Base-by-base conservation (phyloP, 64 coral and sea anemone genomes). In the Montipora foliosa region DNA sequence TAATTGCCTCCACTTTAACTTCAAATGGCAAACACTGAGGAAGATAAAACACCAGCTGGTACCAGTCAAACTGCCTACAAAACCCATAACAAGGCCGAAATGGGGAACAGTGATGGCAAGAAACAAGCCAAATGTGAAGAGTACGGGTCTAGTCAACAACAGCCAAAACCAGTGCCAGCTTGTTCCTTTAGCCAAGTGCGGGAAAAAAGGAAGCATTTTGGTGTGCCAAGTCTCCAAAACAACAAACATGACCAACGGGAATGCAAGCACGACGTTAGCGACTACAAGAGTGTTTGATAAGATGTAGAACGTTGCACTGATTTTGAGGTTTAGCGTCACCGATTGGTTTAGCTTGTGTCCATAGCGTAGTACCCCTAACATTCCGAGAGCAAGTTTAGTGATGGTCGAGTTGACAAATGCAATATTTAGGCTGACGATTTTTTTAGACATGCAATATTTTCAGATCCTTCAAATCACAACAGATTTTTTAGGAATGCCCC, bases 41-140 rank as follows among this genome's bases (percentile, higher is more conserved):
- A 83, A 83, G 44, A 83, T 83, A 58, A 97, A 97, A 62, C 88
- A 97, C 66, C 94, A 47, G 77, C 95, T 94, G 22, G 82, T 97
- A 5, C 95, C 95, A 53, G 95, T 97, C 49, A 97, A 88, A 57
- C 92, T 97, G 16, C 95, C 95, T 11, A 97, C 62, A 1, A 97
- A 80, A 19, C 95, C 92, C 95, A 97, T 94, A 6, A 97, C 78
- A n/a, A 97, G 74, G 70, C 90, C 95, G 89, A 97, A 97, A 89
- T 97, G 95, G 12, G 95, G 95, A 44, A 97, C 95, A 82, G 87
- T 87, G 29, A 97, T 68, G 46, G 91, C 95, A 19, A 97, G 16
- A 60, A 97, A 91, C 17, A 97, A 46, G 5, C 90, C 95, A n/a
- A 97, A 64, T 9, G 89, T 97, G 73, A 97, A 67, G 44, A 97